Base-by-base conservation (phyloP, 2,113 vertebrate genomes). In the Coregonus clupeaformis region DNA sequence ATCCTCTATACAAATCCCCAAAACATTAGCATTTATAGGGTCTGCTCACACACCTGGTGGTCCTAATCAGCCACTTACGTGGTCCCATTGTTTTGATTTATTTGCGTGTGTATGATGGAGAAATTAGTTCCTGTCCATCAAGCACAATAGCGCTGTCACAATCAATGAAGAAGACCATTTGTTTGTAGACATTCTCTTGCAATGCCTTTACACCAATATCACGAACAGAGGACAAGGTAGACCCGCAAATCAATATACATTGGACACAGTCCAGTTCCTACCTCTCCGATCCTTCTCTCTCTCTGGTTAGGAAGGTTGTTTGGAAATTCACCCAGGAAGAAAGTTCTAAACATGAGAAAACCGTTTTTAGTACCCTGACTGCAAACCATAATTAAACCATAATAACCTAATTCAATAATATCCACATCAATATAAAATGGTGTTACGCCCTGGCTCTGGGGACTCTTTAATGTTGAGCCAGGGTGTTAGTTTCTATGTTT, bases 111-210 rank as follows among this genome's bases (percentile, higher is more conserved):
- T 90, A 89, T 91, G 90, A 93, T 92, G 87, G 86, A 81, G 90
- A 92, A 92, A 93, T 91, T 91, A 90, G 90, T 90, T 92, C 86
- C 90, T 94, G 93, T 93, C 95, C 86, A 79, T 97, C 95, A 97
- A 93, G 94, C 86, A 85, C 91, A 84, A 78, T 90, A 76, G 82
- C 91, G 85, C 92, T 96, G 95, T 95, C 95, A 96, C 86, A 95
- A 93, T 91, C 93, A 88, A 93, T 93, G 88, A 91, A 83, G 81
- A 81, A 90, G 57, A 82, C 90, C 86, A 86, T 94, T 95, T 89
- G 90, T 93, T 92, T 91, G 86, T 86, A 75, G 87, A 91, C 86
- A 84, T 89, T 90, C 80, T 85, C 79, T 77, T 75, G 62, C 79
- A 71, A 42, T 75, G 78, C 82, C 74, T 88, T 60, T 78, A 86